A percentile compares a stretch with the other conserved stretches of the same genome.
phyloP scores from a whole-genome alignment of 2,113 vertebrate genomes.

The Amazona guildingii region DNA sequence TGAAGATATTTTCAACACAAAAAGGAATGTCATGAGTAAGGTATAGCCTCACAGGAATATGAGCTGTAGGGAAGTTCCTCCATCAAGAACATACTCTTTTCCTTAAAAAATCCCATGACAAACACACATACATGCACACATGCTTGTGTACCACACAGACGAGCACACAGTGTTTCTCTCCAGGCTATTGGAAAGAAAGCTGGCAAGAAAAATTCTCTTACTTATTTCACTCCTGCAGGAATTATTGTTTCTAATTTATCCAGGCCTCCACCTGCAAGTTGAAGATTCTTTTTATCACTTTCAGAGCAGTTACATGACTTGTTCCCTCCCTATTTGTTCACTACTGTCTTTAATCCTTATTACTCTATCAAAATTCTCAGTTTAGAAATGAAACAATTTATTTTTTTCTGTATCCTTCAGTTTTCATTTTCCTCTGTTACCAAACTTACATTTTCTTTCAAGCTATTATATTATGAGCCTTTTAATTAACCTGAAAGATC shows the following conservation, averaged over 20 bases:
- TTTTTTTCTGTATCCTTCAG: background rate
- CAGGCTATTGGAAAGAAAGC: background rate
- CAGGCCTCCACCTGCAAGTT: background rate
- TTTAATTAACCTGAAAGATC: background rate
- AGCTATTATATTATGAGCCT: background rate
- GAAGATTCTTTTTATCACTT: background rate
- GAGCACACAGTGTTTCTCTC: background rate
- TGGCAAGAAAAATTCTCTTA: background rate
- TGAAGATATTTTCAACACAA: background rate
- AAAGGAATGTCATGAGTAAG: background rate
- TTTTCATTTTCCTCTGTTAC: background rate
- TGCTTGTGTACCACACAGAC: accelerated
- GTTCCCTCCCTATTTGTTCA: background rate
- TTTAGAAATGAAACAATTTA: background rate
- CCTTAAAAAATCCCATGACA: background rate
- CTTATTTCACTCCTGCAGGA: background rate
- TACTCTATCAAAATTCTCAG: background rate
- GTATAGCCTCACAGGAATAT: background rate
- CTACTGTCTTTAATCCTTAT: background rate
- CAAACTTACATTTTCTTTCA: background rate
- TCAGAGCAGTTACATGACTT: background rate
- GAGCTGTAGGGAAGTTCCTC: background rate
- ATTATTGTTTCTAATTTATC: background rate
- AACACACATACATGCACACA: background rate
- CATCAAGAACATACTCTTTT: background rate